Evolutionary conservation across 1,140 invertebrate species (phyloP).

Genomic region (Gonatopus flavifemur): DNA sequence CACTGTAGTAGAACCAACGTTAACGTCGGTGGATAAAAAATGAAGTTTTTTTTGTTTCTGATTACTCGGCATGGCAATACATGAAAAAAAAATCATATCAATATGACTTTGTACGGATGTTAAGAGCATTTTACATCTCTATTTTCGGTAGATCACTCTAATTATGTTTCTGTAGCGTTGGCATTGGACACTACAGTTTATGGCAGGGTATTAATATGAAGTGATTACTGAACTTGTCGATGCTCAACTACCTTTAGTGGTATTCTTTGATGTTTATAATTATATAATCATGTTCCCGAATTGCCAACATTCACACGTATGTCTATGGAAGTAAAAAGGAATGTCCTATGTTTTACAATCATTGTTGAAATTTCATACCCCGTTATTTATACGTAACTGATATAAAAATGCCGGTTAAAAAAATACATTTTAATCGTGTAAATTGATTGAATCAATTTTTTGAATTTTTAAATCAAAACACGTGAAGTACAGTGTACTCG

Average conservation of each 20-base stretch:
- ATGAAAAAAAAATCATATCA: constrained; percentile 46
- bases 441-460: constrained; percentile 20
- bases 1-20: constrained; percentile 1
- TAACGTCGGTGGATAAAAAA: constrained; percentile 19
- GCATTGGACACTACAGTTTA: constrained; percentile 18
- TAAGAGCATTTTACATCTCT: constrained; percentile 35
- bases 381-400: constrained; percentile 33
- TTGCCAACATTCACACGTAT: constrained; percentile 24
- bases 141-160: constrained; percentile 34
- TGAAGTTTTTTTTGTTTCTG: constrained; percentile 20
- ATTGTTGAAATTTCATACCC: constrained; percentile 26
- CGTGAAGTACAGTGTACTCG: constrained; percentile 22
- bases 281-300: constrained; percentile 15
- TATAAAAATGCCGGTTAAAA: constrained; percentile 16
- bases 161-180: constrained; percentile 29
- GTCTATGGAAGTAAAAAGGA: constrained; percentile 17
- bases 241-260: constrained; percentile 37
- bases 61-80: constrained; percentile 27
- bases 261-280: constrained; percentile 29
- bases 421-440: background rate
- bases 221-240: constrained; percentile 22
- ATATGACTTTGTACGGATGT: constrained; percentile 44
- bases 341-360: constrained; percentile 17
- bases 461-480: constrained; percentile 16
- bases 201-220: constrained; percentile 28